These are phyloP conservation scores for Mythimna loreyi DNA, from an alignment of 2,888 invertebrate genomes.

Conservation along the genomic window DNA sequence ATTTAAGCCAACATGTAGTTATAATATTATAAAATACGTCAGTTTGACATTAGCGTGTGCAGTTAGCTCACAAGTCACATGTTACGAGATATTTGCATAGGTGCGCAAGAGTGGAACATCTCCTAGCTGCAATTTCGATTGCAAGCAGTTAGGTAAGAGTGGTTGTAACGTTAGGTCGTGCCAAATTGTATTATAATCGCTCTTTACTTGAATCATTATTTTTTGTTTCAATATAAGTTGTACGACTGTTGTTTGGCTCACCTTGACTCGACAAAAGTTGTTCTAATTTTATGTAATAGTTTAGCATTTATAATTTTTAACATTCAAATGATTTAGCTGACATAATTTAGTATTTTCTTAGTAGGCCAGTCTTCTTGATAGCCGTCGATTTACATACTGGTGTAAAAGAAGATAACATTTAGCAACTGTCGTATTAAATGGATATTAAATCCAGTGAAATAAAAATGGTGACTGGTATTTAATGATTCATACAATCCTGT, in stretches of 20 bases:
- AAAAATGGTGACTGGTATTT: conserved; percentile 28
- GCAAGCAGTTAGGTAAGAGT: conserved; percentile 52
- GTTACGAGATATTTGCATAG: conserved; percentile 60
- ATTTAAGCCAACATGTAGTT: conserved; percentile 5
- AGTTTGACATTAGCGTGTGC: conserved; percentile 54
- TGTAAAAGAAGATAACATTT: background rate
- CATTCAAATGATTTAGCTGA: conserved; percentile 2
- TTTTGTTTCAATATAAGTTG: conserved; percentile 23
- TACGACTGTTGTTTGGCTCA: conserved; percentile 6
- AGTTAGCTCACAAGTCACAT: conserved; percentile 52
- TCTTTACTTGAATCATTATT: conserved; percentile 33
- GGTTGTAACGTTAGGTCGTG: conserved; percentile 36
- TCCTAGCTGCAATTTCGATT: conserved; percentile 57
- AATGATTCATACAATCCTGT: conserved; percentile 27
- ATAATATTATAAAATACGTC: conserved; percentile 35
- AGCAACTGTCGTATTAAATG: background rate
- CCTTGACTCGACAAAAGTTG: conserved; percentile 30
- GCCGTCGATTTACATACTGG: conserved; percentile 19
- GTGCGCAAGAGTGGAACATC: conserved; percentile 48
- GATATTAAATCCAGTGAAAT: conserved; percentile 12
- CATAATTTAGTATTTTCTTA: background rate
- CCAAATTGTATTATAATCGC: conserved; percentile 59
- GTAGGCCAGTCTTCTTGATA: conserved; percentile 2
- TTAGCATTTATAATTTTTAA: conserved; percentile 1
- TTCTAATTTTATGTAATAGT: conserved; percentile 33